These are phyloP conservation scores for Silurus asotus DNA, from an alignment of 2,113 vertebrate species.

Conservation along the genomic window DNA sequence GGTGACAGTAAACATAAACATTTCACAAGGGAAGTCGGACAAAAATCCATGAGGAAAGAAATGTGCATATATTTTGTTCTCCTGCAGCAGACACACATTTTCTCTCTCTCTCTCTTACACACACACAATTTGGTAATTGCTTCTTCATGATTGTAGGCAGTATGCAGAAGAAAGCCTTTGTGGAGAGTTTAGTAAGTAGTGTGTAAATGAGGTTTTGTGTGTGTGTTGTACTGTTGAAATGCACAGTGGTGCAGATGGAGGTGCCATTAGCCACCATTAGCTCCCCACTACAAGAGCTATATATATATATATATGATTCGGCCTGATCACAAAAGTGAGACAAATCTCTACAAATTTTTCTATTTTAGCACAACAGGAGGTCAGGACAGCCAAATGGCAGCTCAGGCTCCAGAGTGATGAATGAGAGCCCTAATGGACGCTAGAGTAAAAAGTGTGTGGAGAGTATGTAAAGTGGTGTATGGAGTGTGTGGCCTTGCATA, in stretches of 20 bases:
- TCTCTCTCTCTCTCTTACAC: constrained; percentile 44
- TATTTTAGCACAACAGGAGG: constrained; percentile 11
- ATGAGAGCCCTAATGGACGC: constrained; percentile 73
- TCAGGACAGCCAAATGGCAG: constrained; percentile 29
- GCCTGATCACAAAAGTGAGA: neutral
- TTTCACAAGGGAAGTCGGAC: neutral
- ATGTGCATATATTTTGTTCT: neutral
- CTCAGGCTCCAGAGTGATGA: constrained; percentile 37
- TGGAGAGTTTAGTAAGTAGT: constrained; percentile 40
- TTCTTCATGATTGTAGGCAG: constrained; percentile 21
- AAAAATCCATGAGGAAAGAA: constrained; percentile 7
- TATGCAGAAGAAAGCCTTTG: constrained; percentile 30
- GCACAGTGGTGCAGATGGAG: constrained; percentile 60
- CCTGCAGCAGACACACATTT: neutral
- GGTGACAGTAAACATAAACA: neutral
- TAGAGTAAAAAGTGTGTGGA: constrained; percentile 61
- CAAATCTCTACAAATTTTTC: constrained; percentile 24
- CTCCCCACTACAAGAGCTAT: constrained; percentile 69
- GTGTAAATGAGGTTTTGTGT: constrained; percentile 44
- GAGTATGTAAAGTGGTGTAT: constrained; percentile 36
- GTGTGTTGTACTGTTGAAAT: constrained; percentile 12
- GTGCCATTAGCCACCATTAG: constrained; percentile 76
- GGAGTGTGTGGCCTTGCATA: constrained; percentile 41
- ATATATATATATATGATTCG: constrained; percentile 35
- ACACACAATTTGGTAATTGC: constrained; percentile 18